A percentile compares a stretch with the other conserved stretches of the same genome.
These are phyloP conservation scores for Muscicapa striata DNA, from an alignment of 2,797 vertebrate species.

Conservation along the genomic window DNA sequence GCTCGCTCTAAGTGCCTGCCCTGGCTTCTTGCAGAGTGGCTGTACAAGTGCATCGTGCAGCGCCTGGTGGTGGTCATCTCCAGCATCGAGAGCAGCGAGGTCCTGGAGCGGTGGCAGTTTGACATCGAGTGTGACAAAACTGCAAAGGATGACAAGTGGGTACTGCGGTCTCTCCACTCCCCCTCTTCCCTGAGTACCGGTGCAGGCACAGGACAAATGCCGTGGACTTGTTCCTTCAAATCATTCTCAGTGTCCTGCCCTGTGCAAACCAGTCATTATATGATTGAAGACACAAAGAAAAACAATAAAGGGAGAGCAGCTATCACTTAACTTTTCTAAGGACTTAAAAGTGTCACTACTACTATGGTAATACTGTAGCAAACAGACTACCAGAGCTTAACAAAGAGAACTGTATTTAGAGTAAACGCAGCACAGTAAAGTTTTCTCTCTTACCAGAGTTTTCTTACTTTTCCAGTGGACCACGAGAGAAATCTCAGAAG, in stretches of 20 bases:
- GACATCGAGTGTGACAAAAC: slow-evolving; percentile 95
- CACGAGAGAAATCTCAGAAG: slow-evolving; percentile 92
- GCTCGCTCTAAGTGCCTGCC: background rate
- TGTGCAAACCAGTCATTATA: background rate
- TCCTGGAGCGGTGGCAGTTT: slow-evolving; percentile 96
- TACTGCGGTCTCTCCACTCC: rapidly evolving
- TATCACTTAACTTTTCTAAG: background rate
- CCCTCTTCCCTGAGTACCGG: rapidly evolving
- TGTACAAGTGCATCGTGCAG: slow-evolving; percentile 91
- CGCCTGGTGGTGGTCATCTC: slow-evolving; percentile 95
- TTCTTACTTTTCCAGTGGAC: slow-evolving; percentile 74
- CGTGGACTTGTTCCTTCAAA: background rate
- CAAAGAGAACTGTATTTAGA: background rate
- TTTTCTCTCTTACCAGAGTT: background rate
- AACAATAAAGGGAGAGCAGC: background rate
- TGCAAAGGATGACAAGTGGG: slow-evolving; percentile 85
- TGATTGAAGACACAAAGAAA: background rate
- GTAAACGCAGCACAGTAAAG: background rate
- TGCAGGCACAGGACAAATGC: background rate
- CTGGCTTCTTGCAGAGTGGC: slow-evolving; percentile 84
- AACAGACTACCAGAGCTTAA: background rate
- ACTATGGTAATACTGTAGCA: background rate
- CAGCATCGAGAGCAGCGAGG: slow-evolving; percentile 87
- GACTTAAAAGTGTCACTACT: background rate
- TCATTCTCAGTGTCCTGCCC: background rate